phyloP scores from a whole-genome alignment of 2,888 invertebrate species.

The Thecophora atra region DNA sequence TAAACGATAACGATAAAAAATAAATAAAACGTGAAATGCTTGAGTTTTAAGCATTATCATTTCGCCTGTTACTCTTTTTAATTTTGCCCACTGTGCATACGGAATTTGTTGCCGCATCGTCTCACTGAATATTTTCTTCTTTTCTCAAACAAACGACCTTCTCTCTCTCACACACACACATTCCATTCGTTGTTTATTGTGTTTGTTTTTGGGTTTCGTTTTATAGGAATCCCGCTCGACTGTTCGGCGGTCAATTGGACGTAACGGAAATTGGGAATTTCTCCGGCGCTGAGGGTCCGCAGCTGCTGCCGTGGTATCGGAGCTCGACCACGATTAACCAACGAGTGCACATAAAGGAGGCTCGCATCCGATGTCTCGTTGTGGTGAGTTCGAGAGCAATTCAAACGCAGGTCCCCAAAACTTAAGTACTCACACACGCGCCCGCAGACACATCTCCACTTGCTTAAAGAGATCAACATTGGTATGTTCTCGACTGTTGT shows the following conservation, averaged over 20 bases:
- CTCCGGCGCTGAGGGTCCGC: constrained; percentile 57
- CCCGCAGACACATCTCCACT: not conserved
- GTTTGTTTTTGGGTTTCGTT: too few species aligned
- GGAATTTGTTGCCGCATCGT: too few species aligned
- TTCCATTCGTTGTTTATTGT: too few species aligned
- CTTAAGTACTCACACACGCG: not conserved
- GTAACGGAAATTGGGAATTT: constrained; percentile 68
- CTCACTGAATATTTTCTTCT: too few species aligned
- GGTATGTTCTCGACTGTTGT: not conserved
- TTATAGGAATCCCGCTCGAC: constrained; percentile 69
- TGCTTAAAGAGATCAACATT: constrained; percentile 3
- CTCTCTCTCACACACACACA: too few species aligned
- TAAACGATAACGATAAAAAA: too few species aligned
- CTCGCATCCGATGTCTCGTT: constrained; percentile 69
- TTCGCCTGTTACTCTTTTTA: too few species aligned
- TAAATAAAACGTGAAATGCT: too few species aligned
- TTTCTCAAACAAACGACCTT: too few species aligned
- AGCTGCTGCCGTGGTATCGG: constrained; percentile 56
- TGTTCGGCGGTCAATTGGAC: constrained; percentile 68
- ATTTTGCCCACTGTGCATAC: too few species aligned
- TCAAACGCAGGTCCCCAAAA: not conserved
- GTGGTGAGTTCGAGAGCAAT: constrained; percentile 64
- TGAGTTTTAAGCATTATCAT: too few species aligned
- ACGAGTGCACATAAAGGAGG: constrained; percentile 69
- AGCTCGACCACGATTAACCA: constrained; percentile 57